Conservation (phyloP, 2,797 vertebrate species). For the Ficedula albicollis region DNA sequence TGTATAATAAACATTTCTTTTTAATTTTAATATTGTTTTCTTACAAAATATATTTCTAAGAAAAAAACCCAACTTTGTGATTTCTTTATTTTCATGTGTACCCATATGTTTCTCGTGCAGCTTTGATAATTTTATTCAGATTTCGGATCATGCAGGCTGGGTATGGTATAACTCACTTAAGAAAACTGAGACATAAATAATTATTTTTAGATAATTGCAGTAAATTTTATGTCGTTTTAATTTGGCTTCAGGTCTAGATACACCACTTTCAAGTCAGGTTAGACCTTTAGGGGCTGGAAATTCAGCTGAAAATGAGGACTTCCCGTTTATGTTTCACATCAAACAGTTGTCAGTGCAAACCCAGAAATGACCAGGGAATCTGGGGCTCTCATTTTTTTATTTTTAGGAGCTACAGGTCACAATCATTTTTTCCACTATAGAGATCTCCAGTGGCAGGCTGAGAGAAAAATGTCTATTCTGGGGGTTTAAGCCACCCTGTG, state of each 20-base stretch:
- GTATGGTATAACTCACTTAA: neutral
- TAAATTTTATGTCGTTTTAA: neutral
- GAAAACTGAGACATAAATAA: neutral
- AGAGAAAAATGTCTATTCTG: neutral
- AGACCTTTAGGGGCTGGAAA: neutral
- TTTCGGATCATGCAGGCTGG: neutral
- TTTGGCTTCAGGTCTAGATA: neutral
- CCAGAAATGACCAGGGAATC: neutral
- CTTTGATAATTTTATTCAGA: neutral
- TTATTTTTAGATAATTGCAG: neutral
- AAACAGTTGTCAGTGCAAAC: neutral
- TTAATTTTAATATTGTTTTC: slow-evolving; percentile 73
- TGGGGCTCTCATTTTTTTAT: neutral
- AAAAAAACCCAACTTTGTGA: slow-evolving; percentile 39
- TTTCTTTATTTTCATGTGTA: slow-evolving; percentile 9
- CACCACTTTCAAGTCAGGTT: neutral
- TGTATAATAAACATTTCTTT: slow-evolving; percentile 74
- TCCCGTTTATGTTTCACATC: neutral
- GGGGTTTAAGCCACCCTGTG: neutral
- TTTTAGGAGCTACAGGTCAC: neutral
- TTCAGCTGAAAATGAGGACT: neutral
- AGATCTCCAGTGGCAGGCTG: neutral
- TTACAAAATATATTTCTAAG: slow-evolving; percentile 78
- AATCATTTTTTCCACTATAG: neutral
- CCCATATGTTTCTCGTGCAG: neutral